Conservation (phyloP, 2,113 vertebrate species). For the Nerophis ophidion region DNA sequence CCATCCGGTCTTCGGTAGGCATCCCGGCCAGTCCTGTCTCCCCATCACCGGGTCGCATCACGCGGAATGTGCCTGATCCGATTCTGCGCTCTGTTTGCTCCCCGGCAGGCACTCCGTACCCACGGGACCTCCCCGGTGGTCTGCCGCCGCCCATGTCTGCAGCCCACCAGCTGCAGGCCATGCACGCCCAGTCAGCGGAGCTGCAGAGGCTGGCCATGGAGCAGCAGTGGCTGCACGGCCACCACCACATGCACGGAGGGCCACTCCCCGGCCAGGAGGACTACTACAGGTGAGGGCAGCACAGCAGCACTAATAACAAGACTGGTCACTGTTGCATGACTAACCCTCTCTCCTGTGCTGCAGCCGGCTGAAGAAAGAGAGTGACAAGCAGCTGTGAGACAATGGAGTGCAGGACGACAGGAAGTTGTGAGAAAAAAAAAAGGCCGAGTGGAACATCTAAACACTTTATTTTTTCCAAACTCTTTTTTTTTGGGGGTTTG, state of each 20-base stretch:
- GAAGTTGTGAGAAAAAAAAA: slow-evolving; percentile 56
- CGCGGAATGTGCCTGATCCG: neutral
- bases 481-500: slow-evolving; percentile 48
- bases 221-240: slow-evolving; percentile 95
- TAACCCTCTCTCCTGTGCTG: slow-evolving; percentile 44
- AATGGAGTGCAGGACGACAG: slow-evolving; percentile 72
- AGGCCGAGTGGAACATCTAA: slow-evolving; percentile 79
- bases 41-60: neutral
- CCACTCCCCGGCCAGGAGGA: slow-evolving; percentile 96
- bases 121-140: too few species aligned
- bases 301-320: neutral
- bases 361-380: slow-evolving; percentile 99
- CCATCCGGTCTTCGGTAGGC: slow-evolving; percentile 92
- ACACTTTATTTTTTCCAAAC: slow-evolving; percentile 43
- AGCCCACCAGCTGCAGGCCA: slow-evolving; percentile 95
- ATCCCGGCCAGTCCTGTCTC: neutral
- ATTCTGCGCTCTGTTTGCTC: neutral
- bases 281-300: slow-evolving; percentile 87
- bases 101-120: slow-evolving; percentile 84
- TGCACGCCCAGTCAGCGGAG: slow-evolving; percentile 97
- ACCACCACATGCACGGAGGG: slow-evolving; percentile 95
- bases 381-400: slow-evolving; percentile 92
- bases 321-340: neutral
- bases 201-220: slow-evolving; percentile 97
- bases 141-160: slow-evolving; percentile 95